phyloP scores from a whole-genome alignment of 2,888 invertebrate genomes.

The Nomada ruficornis region DNA sequence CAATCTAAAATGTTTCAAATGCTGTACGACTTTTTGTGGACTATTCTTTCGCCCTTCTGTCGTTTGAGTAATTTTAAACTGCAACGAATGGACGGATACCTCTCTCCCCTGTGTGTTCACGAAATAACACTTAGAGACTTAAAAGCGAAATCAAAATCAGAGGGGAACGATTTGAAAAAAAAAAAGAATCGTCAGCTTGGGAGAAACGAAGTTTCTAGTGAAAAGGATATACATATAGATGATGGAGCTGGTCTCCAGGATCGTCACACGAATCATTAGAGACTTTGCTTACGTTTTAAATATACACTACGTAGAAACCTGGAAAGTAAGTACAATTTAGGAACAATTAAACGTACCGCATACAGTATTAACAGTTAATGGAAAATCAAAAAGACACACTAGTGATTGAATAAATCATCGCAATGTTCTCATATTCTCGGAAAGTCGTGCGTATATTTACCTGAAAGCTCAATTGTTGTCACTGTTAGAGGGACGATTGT shows the following conservation, averaged over 20 bases:
- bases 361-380: constrained; percentile 14
- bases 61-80: not conserved
- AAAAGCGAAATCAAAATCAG: not conserved
- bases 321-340: constrained; percentile 56
- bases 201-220: constrained; percentile 48
- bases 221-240: constrained; percentile 38
- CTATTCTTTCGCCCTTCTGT: not conserved
- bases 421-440: constrained; percentile 17
- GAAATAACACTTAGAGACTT: constrained; percentile 36
- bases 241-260: constrained; percentile 67
- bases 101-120: constrained; percentile 51
- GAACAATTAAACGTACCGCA: constrained; percentile 36
- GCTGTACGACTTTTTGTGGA: not conserved
- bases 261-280: constrained; percentile 56
- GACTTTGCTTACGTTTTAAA: constrained; percentile 58
- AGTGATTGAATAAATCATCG: not conserved
- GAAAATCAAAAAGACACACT: not conserved
- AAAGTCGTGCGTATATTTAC: constrained; percentile 27
- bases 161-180: no score
- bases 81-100: constrained; percentile 38
- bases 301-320: constrained; percentile 51
- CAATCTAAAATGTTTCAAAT: not conserved
- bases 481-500: constrained; percentile 26
- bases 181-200: constrained; percentile 19
- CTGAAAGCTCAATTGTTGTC: constrained; percentile 34